These are phyloP conservation scores for Xiphias gladius DNA, from an alignment of 2,113 vertebrate species.

Conservation along the genomic window DNA sequence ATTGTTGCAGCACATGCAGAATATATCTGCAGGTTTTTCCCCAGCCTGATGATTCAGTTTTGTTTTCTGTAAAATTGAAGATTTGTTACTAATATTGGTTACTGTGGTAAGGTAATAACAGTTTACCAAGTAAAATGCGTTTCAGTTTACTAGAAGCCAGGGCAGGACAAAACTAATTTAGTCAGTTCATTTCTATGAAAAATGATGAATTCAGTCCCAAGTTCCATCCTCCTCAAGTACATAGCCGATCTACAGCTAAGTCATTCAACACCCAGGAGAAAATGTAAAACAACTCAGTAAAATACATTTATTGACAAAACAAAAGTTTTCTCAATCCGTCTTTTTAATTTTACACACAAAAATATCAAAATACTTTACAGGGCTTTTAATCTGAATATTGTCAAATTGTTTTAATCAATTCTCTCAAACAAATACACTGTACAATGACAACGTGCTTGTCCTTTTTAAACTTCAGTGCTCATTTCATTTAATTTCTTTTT, in stretches of 20 bases:
- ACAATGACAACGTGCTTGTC: conserved; percentile 79
- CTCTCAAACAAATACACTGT: conserved; percentile 80
- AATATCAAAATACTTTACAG: conserved; percentile 88
- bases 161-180: neutral
- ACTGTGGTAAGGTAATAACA: neutral
- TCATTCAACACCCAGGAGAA: conserved; percentile 49
- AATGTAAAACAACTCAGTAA: conserved; percentile 76
- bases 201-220: neutral
- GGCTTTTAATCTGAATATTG: conserved; percentile 82
- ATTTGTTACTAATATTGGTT: neutral
- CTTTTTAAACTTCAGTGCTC: conserved; percentile 80
- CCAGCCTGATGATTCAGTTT: no score
- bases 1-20: neutral
- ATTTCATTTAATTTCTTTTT: conserved; percentile 58
- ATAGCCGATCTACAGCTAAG: neutral
- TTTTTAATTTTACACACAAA: conserved; percentile 84
- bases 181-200: neutral
- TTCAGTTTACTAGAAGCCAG: neutral
- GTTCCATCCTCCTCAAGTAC: neutral
- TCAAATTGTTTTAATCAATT: conserved; percentile 80
- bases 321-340: conserved; percentile 73
- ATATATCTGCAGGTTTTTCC: neutral
- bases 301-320: conserved; percentile 86
- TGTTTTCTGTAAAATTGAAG: neutral
- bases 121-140: neutral